Base-by-base conservation (phyloP, 2,113 vertebrate genomes). In the Prunella himalayana region DNA sequence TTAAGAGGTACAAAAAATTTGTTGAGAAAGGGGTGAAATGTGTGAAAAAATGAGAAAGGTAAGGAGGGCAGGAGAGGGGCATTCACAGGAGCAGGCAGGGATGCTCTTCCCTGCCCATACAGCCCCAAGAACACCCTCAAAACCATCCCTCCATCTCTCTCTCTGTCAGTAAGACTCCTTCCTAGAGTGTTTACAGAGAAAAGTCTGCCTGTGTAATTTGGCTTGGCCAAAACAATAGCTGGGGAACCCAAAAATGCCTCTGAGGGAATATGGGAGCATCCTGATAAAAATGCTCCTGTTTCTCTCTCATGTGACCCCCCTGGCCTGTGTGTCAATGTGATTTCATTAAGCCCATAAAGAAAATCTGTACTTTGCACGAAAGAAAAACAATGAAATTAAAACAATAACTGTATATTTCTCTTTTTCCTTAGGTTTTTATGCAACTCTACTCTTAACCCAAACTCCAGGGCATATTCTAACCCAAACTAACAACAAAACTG, bases 241-340 rank as follows among this genome's bases (percentile, higher is more conserved):
- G 37, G 10, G 39, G 18, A 81, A 70, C 16, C 35, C 63, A 17
- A 51, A 91, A 88, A 90, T 22, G 42, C 30, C 9, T 88, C 39
- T 59, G 47, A 59, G n/a, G 71, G 6, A 90, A 42, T 30, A 42
- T 15, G 42, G 37, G 35, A 84, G 10, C 25, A 56, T 56, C 42
- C 37, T 80, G 41, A 49, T 33, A 35, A 56, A 59, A 25, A 18
- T 33, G 3, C 2, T 69, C 23, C 57, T 16, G 4, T 75, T 51
- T 84, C 42, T 93, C 0, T 0, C 28, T 54, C 0, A 0, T 73
- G 20, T 63, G 33, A 75, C 8, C 15, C 15, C 56, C 28, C 45
- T 18, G 6, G 2, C 42, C 37, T 81, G 13, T 28, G 24, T 49
- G 28, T 61, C 21, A 39, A 4, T 1, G 1, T 13, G 14, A 25